A percentile compares a stretch with the other conserved stretches of the same genome.
These are phyloP conservation scores for Phocoena phocoena DNA, from an alignment of 2,113 vertebrate species.

Conservation along the genomic window DNA sequence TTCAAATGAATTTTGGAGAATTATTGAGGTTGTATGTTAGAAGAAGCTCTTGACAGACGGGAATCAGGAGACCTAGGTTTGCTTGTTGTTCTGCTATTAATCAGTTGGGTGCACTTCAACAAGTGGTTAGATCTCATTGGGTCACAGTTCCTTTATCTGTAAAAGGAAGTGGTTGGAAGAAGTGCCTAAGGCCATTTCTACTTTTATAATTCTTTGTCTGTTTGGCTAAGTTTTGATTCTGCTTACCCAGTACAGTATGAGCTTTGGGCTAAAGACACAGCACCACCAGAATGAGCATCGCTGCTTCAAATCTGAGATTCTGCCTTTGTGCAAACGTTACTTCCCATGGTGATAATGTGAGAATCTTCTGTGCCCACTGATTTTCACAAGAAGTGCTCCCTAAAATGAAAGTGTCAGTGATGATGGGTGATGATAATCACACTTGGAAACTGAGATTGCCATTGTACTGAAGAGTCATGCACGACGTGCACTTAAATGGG, in stretches of 20 bases:
- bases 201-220: too few species aligned
- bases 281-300: accelerated
- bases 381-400: neutral
- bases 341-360: neutral
- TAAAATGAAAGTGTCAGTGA: neutral
- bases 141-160: neutral
- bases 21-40: neutral
- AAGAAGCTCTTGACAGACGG: neutral
- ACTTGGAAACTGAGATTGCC: neutral
- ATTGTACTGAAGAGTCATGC: neutral
- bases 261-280: neutral
- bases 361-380: neutral
- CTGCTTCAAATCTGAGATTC: neutral
- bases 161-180: neutral
- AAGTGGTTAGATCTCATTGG: neutral
- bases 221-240: accelerated
- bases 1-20: neutral
- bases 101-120: neutral
- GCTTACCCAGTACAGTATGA: neutral
- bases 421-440: neutral
- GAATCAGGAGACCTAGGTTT: neutral
- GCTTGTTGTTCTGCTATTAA: neutral
- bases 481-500: neutral
- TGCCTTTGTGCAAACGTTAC: neutral
- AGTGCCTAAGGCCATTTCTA: neutral